Conservation (phyloP, 2,888 invertebrate species). For the Lucinisca nassula region DNA sequence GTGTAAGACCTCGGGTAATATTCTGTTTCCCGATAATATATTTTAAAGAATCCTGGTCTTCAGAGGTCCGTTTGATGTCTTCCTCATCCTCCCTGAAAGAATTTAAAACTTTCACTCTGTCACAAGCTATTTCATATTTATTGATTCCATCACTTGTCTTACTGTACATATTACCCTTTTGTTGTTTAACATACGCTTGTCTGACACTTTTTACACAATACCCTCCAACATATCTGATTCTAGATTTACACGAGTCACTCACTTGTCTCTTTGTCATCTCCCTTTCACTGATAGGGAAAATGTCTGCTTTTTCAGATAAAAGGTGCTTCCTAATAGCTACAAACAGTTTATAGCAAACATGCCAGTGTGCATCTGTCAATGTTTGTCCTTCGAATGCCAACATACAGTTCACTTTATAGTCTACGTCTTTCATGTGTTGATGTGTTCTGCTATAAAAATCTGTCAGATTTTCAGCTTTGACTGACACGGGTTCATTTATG, state of each 20-base stretch:
- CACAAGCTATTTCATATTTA: neutral
- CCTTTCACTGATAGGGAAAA: neutral
- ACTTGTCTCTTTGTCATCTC: neutral
- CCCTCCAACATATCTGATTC: conserved; percentile 28
- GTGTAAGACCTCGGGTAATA: conserved; percentile 2
- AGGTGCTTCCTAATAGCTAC: conserved; percentile 14
- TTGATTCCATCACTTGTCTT: neutral
- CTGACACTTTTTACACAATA: conserved; percentile 7
- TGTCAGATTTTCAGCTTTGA: conserved; percentile 9
- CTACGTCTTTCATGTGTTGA: neutral
- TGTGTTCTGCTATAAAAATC: neutral
- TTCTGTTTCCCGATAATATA: neutral
- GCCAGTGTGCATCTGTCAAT: neutral
- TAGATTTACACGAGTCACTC: neutral
- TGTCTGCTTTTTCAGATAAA: neutral
- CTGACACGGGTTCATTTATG: no score
- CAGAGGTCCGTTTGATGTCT: neutral
- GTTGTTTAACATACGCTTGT: neutral
- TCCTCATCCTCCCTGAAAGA: neutral
- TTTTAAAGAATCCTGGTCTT: neutral
- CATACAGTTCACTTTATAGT: neutral
- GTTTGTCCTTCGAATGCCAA: neutral
- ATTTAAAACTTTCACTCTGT: neutral
- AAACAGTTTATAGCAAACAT: conserved; percentile 2
- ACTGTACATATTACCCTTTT: neutral